Percentiles rank a stretch among this genome's conserved stretches.
Evolutionary conservation across 1,140 invertebrate species (phyloP).

Genomic region (Leptinotarsa defecta): DNA sequence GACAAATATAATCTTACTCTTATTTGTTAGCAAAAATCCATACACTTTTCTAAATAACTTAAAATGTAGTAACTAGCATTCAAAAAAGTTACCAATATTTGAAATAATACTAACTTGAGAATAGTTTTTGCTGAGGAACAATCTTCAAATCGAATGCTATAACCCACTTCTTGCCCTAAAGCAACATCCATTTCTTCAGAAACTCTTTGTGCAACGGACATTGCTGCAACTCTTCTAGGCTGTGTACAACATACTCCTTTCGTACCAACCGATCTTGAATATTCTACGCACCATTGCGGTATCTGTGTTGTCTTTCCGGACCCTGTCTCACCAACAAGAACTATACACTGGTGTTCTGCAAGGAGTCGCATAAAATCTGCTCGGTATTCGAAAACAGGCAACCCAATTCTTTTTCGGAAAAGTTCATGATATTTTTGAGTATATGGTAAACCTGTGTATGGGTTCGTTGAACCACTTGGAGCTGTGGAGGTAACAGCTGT

Average conservation of each 20-base stretch:
- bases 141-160: constrained; percentile 99
- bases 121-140: constrained; percentile 95
- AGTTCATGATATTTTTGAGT: constrained; percentile 84
- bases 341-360: constrained; percentile 87
- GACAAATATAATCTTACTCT: no score
- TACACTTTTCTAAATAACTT: not conserved
- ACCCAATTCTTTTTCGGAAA: constrained; percentile 82
- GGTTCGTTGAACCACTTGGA: constrained; percentile 65
- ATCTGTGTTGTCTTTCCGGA: constrained; percentile 98
- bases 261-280: constrained; percentile 70
- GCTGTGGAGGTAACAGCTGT: constrained; percentile 49
- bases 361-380: constrained; percentile 93
- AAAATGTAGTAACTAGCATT: not conserved
- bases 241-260: constrained; percentile 97
- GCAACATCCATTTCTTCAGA: constrained; percentile 99
- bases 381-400: constrained; percentile 98
- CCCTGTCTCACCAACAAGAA: constrained; percentile 94
- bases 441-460: constrained; percentile 75
- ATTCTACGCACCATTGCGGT: constrained; percentile 93
- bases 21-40: no score
- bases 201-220: constrained; percentile 97
- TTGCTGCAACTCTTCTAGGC: constrained; percentile 95
- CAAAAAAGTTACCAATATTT: not conserved
- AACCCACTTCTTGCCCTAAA: constrained; percentile 95
- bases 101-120: constrained; percentile 60